Base-by-base conservation (phyloP, 2,888 invertebrate species). In the Subacronicta megacephala region DNA sequence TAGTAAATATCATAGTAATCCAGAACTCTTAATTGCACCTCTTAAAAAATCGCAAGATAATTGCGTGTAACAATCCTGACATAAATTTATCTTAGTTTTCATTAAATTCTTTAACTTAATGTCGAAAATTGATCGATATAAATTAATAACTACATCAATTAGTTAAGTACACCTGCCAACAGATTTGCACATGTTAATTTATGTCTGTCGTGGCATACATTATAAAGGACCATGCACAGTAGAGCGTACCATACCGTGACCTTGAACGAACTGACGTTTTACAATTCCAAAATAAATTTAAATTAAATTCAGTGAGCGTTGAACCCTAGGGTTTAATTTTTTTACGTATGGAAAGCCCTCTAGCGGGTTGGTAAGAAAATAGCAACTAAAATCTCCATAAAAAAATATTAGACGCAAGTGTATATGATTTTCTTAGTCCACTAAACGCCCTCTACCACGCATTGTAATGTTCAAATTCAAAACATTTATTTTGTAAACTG, bases 121-220 rank as follows among this genome's bases (percentile, higher is more conserved):
- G 29, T 12, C 7, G 29, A 49, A 49, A 43, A 67, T 42, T 67
- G 37, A 53, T 67, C 23, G 44, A 61, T 45, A 64, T 52, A 17
- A 46, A 38, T 64, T 13, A 33, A 37, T 45, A 42, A 35, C 16
- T 60, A 18, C 18, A 38, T 44, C 47, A 56, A 68, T 68, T 65
- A 65, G 37, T 45, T 37, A 0, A 15, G 36, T 12, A 41, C 51
- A 65, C 69, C 69, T 65, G 64, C 50, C 46, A 35, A 58, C 49
- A 37, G 37, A 64, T 61, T 60, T 42, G 35, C 37, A 60, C 43
- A 60, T 53, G 55, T 61, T 55, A 67, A 71, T 72, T 51, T 33
- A 62, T 41, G 53, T 69, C 42, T 50, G 52, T n/a, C 63, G 7
- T 52, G 29, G 38, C 36, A 31, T 45, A 40, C 17, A 52, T 62